Evolutionary conservation across 2,113 vertebrate genomes (phyloP).

Genomic region (Oryzias woworae): DNA sequence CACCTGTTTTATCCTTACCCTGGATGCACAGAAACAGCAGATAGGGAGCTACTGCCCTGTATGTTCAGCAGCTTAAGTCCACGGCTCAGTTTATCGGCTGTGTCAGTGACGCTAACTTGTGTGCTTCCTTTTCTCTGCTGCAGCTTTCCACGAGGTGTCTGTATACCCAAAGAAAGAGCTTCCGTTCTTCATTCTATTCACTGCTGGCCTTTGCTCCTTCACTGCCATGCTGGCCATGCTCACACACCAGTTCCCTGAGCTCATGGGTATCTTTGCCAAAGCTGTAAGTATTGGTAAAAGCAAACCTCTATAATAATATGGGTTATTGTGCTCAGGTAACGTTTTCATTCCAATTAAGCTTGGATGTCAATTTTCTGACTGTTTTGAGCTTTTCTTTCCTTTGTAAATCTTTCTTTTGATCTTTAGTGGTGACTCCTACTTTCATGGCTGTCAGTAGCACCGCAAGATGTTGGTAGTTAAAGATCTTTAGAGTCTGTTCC

Average conservation of each 20-base stretch:
- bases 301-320: background rate
- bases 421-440: background rate
- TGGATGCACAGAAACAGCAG: constrained; percentile 97
- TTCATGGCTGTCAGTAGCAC: constrained; percentile 54
- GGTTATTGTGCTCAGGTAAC: background rate
- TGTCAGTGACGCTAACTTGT: background rate
- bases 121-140: background rate
- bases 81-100: background rate
- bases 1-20: constrained; percentile 99
- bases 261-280: constrained; percentile 97
- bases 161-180: constrained; percentile 99
- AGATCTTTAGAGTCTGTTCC: constrained; percentile 31
- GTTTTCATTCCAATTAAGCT: background rate
- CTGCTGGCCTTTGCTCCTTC: constrained; percentile 96
- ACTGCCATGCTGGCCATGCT: constrained; percentile 98
- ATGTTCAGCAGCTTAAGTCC: constrained; percentile 58
- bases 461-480: constrained; percentile 45
- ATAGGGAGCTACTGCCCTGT: constrained; percentile 96
- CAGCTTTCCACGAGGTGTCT: constrained; percentile 97
- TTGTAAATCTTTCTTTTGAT: background rate
- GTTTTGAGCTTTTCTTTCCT: background rate
- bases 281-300: constrained; percentile 69
- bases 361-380: background rate
- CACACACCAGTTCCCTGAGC: constrained; percentile 97
- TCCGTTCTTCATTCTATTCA: constrained; percentile 99